Evolutionary conservation across 2,888 invertebrate genomes (phyloP).

Genomic region (Drosophila birchii): DNA sequence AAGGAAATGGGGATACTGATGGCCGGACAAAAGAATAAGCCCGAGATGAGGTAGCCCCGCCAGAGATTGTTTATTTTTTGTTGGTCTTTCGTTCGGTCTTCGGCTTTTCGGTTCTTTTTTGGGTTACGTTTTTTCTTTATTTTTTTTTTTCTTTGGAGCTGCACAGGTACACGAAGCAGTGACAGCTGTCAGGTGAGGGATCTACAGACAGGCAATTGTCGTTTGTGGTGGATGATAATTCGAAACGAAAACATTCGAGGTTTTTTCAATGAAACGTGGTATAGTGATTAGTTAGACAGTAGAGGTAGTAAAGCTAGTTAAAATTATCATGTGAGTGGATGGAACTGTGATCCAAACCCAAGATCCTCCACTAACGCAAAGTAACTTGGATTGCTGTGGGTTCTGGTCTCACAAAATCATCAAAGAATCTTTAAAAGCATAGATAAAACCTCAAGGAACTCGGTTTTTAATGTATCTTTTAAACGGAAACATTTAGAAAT

Average conservation of each 20-base stretch:
- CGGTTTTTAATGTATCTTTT: background rate
- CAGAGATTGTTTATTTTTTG: slow-evolving; percentile 45
- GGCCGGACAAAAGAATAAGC: slow-evolving; percentile 37
- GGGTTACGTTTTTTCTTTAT: slow-evolving; percentile 10
- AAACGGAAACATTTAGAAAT: background rate
- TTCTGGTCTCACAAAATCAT: background rate
- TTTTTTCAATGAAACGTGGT: slow-evolving; percentile 14
- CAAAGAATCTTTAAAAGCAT: too few relatives aligned
- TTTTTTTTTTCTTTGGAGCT: too few relatives aligned
- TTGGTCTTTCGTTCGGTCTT: slow-evolving; percentile 10
- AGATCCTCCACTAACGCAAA: too few relatives aligned
- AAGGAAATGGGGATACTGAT: slow-evolving; percentile 27
- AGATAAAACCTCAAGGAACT: background rate
- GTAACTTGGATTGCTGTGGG: background rate
- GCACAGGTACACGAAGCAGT: slow-evolving; percentile 24
- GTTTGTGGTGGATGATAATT: slow-evolving; percentile 42
- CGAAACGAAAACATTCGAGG: slow-evolving; percentile 35
- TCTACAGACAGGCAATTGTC: slow-evolving; percentile 35
- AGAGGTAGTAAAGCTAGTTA: background rate
- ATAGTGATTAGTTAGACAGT: slow-evolving; percentile 18
- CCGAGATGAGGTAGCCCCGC: slow-evolving; percentile 41
- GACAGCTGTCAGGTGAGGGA: slow-evolving; percentile 43
- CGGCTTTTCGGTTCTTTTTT: background rate
- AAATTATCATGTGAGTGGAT: background rate
- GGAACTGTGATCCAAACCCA: background rate